Base-by-base conservation (phyloP, 1,140 invertebrate species). In the Metopolophium dirhodum region DNA sequence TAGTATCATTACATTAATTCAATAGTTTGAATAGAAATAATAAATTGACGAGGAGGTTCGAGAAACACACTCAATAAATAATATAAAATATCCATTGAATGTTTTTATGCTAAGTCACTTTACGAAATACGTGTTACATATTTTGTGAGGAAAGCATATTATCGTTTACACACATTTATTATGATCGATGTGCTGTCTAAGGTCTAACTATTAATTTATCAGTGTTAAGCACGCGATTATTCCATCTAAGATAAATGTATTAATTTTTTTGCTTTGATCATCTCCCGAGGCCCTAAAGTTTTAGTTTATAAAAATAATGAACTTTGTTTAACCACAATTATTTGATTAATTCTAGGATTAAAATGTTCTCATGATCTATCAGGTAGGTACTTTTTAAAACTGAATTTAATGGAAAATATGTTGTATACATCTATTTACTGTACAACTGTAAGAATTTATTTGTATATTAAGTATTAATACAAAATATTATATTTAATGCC, bases 151-250 rank as follows among this genome's bases (percentile, higher is more conserved):
- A 89, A 89, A 89, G 51, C 35, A 41, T 41, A 89, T 57, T 89
- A 54, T 37, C 87, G 35, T 89, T 54, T 89, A 30, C 14, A 57
- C 9, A 89, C 9, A 89, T 89, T 57, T 57, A 57, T 57, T 41
- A 89, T 89, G 88, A 89, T 57, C 22, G 35, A 89, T 89, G 51
- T 37, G 88, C 88, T 89, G 87, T 89, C 35, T 54, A 54, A 37
- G 37, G 37, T 8, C 23, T 37, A 37, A 37, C 37, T 37, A 26
- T 57, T 57, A 57, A 89, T 57, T 57, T 57, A 89, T 89, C 35
- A 22, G 11, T 41, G 9, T 41, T 89, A 37, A 37, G 22, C 51
- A 41, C 22, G 49, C 23, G 35, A 57, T 35, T 57, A 18, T 57
- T 89, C 20, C 23, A 18, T 89, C 22, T 51, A 22, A 23, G 1